Evolutionary conservation across 2,888 invertebrate genomes (phyloP).

Genomic region (Sycophila texana): DNA sequence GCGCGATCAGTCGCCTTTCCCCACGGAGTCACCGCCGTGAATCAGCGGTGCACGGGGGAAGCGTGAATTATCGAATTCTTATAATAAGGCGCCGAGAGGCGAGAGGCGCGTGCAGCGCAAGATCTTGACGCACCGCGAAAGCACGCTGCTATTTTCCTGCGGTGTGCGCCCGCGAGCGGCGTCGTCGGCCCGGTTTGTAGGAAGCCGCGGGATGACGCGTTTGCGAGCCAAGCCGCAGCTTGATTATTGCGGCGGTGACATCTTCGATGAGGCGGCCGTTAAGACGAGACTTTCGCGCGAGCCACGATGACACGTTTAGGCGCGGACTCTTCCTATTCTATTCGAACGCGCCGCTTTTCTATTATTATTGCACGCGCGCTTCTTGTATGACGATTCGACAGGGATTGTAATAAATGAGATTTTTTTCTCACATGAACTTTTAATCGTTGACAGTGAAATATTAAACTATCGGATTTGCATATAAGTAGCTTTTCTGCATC

Average conservation of each 20-base stretch:
- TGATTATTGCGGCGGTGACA: background rate
- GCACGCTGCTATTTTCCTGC: constrained; percentile 16
- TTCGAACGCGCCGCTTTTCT: too few relatives aligned
- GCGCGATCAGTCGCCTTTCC: too few relatives aligned
- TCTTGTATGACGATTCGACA: too few relatives aligned
- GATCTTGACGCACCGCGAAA: constrained; percentile 19
- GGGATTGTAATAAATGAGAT: too few relatives aligned
- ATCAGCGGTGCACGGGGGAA: constrained; percentile 30
- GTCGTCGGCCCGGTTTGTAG: background rate
- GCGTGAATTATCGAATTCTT: constrained; percentile 50
- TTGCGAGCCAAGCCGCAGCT: background rate
- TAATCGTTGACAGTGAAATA: too few relatives aligned
- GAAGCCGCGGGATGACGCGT: background rate
- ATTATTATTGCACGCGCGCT: too few relatives aligned
- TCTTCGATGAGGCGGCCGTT: background rate
- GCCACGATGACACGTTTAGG: too few relatives aligned
- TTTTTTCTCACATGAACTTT: too few relatives aligned
- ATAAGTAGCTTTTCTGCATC: too few relatives aligned
- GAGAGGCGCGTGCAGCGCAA: constrained; percentile 4
- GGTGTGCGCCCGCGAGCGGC: background rate
- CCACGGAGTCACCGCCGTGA: constrained; percentile 22
- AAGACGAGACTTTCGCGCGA: too few relatives aligned
- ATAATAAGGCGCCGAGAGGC: constrained; percentile 10
- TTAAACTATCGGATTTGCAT: too few relatives aligned
- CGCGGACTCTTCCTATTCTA: too few relatives aligned